Base-by-base conservation (phyloP, 2,888 invertebrate species). In the Tribolium freemani region DNA sequence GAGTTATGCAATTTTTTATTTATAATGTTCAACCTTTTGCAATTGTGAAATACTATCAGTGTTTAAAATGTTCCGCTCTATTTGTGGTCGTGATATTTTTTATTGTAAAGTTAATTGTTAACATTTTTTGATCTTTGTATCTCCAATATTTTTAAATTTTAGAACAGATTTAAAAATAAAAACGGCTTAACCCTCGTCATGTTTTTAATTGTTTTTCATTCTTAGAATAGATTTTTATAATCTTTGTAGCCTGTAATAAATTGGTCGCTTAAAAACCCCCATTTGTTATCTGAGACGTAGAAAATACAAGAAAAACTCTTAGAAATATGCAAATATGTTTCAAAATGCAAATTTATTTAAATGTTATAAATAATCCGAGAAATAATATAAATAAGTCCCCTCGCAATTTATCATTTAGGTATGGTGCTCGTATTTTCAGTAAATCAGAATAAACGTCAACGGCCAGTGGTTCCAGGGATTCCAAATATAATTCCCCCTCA, bases 41-140 rank as follows among this genome's bases (percentile, higher is more conserved):
- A 10, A n/a, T 44, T 58, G 58, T 45, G 45, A 58, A 45, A 58
- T 44, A 20, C 10, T 45, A 16, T 20, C 13, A 44, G 44, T 38
- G 58, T 58, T 56, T 45, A 13, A 45, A 57, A 58, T 58, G 58
- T 58, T 58, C 58, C 44, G 58, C 58, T 58, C 58, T 58, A 58
- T 58, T 58, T 58, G 45, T 58, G 48, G 48, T 16, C 48, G 11
- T 48, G 11, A 13, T 48, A 11, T 48, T 48, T 48, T 48, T 10
- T 45, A 10, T 45, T n/a, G 11, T 16, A 48, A 6, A 48, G 5
- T 11, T 48, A 13, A 48, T 48, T 16, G 13, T 11, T 10, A 38
- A 38, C 5, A 2, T 38, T 38, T 38, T 31, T 38, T 38, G 8
- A 38, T 38, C 6, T 38, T 38, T 3, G 26, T 26, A 26, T 26